Evolutionary conservation across 2,888 invertebrate genomes (phyloP).

Genomic region (Idaea aversata): DNA sequence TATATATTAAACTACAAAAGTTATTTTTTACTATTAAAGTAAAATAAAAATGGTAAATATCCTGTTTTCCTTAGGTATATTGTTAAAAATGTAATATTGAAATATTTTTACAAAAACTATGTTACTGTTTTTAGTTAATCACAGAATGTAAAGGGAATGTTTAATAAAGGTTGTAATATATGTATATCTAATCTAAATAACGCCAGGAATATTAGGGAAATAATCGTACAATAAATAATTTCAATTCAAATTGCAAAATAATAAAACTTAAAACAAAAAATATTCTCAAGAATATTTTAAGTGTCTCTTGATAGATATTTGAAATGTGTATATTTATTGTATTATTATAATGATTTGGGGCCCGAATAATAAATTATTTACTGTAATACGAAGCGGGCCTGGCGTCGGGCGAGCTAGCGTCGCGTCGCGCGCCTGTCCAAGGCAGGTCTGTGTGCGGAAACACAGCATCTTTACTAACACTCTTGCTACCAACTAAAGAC

Average conservation of each 20-base stretch:
- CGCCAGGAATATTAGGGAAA: conserved; percentile 1
- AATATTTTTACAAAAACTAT: too few relatives aligned
- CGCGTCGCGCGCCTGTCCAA: conserved; percentile 72
- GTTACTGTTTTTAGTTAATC: background rate
- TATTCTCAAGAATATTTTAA: background rate
- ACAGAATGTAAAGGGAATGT: background rate
- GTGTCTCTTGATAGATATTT: too few relatives aligned
- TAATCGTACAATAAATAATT: conserved; percentile 14
- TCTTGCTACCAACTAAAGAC: too few relatives aligned
- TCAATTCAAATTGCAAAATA: background rate
- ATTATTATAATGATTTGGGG: background rate
- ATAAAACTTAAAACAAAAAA: background rate
- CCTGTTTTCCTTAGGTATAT: too few relatives aligned
- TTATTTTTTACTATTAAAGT: too few relatives aligned
- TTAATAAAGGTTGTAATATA: background rate
- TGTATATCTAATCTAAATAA: background rate
- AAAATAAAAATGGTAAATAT: too few relatives aligned
- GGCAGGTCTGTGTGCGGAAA: conserved; percentile 74
- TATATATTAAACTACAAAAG: too few relatives aligned
- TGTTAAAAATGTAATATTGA: too few relatives aligned
- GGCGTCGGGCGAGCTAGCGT: conserved; percentile 67
- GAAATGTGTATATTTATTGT: background rate
- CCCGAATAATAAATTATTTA: conserved; percentile 42
- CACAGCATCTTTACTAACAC: conserved; percentile 38
- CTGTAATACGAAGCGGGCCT: conserved; percentile 68